phyloP scores from a whole-genome alignment of 1,140 invertebrate genomes.

The Macrosteles quadrilineatus region DNA sequence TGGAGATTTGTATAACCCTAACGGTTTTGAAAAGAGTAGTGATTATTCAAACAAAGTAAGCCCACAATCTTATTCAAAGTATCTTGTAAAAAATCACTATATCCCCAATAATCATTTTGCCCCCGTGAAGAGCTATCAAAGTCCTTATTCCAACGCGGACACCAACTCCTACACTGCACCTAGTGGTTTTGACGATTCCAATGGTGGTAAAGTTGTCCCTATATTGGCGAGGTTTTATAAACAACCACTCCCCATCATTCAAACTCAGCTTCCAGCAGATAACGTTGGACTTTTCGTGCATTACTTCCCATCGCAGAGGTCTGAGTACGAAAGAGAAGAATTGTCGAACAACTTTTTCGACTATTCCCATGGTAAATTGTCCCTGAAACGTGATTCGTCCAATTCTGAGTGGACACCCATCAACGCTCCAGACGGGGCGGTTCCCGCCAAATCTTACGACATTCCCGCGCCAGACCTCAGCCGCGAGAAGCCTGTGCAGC shows the following conservation, averaged over 20 bases:
- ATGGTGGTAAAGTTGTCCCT: background rate
- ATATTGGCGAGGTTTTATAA: background rate
- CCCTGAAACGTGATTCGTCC: constrained; percentile 5
- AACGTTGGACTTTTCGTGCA: background rate
- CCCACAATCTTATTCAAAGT: background rate
- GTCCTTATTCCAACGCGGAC: background rate
- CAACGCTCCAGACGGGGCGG: constrained; percentile 42
- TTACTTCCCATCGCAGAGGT: background rate
- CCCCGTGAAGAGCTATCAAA: background rate
- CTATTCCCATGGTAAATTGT: background rate
- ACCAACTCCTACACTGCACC: background rate
- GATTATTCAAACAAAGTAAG: background rate
- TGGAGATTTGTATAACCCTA: background rate
- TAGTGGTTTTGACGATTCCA: constrained; percentile 1
- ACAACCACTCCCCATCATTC: constrained; percentile 13
- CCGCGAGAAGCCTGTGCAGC: background rate
- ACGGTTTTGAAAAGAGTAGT: background rate
- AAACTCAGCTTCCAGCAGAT: constrained; percentile 22
- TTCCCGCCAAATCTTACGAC: constrained; percentile 41
- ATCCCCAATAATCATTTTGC: background rate
- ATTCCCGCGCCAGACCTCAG: constrained; percentile 41
- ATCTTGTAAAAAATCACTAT: background rate
- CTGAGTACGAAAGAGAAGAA: constrained; percentile 10
- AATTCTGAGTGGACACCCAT: constrained; percentile 42
- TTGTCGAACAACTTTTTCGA: background rate